Percentiles rank a stretch among this genome's conserved stretches.
Evolutionary conservation across 35 echinoderm and acorn worm species (phyloP).

Genomic region (Apostichopus californicus): DNA sequence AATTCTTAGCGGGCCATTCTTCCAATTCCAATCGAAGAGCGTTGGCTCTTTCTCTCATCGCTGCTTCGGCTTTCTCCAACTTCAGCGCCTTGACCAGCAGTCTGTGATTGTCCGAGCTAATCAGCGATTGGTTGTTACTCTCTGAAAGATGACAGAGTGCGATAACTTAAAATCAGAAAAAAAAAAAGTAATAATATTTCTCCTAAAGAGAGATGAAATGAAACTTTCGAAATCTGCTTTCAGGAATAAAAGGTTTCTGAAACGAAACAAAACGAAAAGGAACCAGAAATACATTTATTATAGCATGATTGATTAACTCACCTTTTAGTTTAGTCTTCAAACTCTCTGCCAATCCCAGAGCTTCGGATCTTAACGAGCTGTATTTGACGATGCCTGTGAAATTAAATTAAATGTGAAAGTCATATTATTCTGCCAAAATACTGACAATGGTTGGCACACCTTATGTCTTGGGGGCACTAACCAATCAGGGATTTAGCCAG

Average conservation of each 20-base stretch:
- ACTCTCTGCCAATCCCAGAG: background rate
- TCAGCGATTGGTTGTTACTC: slow-evolving; percentile 20
- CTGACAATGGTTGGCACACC: no score
- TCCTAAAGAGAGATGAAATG: no score
- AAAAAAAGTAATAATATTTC: no score
- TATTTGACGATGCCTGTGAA: slow-evolving; percentile 28
- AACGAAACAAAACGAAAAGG: no score
- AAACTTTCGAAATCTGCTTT: no score
- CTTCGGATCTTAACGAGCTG: background rate
- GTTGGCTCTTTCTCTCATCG: slow-evolving; percentile 23
- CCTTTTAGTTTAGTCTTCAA: slow-evolving; percentile 22
- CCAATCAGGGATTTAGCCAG: no score
- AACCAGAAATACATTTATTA: no score
- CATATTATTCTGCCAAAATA: background rate
- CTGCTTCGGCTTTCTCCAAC: slow-evolving; percentile 45
- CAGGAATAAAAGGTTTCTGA: no score
- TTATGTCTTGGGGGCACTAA: no score
- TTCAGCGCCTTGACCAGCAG: slow-evolving; percentile 20
- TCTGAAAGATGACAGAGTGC: background rate
- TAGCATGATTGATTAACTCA: background rate
- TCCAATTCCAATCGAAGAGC: slow-evolving; percentile 35
- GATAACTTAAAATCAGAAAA: no score
- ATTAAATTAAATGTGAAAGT: background rate
- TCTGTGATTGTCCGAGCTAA: background rate
- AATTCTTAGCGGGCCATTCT: slow-evolving; percentile 5